Percentiles rank a stretch among this genome's conserved stretches.
These are phyloP conservation scores for Kryptolebias marmoratus DNA, from an alignment of 2,113 vertebrate genomes.

Conservation along the genomic window DNA sequence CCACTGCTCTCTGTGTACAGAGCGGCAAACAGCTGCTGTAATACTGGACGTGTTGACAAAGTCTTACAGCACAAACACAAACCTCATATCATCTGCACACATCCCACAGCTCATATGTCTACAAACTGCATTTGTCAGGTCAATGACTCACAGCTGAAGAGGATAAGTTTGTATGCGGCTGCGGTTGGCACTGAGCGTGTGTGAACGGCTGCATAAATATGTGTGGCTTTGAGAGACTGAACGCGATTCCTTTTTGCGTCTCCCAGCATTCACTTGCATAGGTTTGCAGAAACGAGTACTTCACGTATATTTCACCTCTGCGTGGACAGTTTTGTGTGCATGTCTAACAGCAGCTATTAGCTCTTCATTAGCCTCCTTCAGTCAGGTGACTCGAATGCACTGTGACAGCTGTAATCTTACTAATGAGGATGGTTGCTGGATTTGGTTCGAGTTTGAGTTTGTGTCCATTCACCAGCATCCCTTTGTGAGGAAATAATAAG, in stretches of 20 bases:
- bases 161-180: constrained; percentile 17
- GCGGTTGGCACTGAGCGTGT: constrained; percentile 1
- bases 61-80: constrained; percentile 52
- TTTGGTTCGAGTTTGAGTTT: constrained; percentile 68
- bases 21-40: constrained; percentile 50
- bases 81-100: constrained; percentile 50
- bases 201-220: background rate
- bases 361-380: constrained; percentile 61
- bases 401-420: constrained; percentile 68
- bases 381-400: constrained; percentile 52
- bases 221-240: background rate
- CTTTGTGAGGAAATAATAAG: constrained; percentile 71
- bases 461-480: constrained; percentile 61
- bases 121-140: constrained; percentile 51
- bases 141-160: constrained; percentile 36
- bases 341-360: constrained; percentile 37
- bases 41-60: constrained; percentile 64
- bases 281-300: background rate
- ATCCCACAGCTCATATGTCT: constrained; percentile 31
- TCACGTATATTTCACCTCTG: background rate
- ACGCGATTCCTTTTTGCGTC: background rate
- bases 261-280: constrained; percentile 1
- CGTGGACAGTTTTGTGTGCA: constrained; percentile 5
- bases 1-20: constrained; percentile 34
- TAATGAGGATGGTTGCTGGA: constrained; percentile 71